phyloP scores from a whole-genome alignment of 2,888 invertebrate genomes.

The Hesperia comma region DNA sequence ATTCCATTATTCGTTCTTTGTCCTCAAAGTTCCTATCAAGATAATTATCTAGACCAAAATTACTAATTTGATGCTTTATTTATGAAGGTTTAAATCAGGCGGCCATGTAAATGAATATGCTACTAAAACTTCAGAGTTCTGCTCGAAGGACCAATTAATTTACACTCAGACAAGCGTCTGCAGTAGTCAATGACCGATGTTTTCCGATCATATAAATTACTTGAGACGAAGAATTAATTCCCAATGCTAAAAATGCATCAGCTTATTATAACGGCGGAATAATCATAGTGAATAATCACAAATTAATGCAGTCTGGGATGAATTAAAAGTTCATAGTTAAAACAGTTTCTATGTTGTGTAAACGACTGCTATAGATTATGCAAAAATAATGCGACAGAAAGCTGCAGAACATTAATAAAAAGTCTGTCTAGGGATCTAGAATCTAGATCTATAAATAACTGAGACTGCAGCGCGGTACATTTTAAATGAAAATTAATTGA shows the following conservation, averaged over 20 bases:
- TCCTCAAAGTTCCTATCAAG: too few relatives aligned
- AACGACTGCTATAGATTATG: constrained; percentile 25
- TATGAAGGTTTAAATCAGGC: too few relatives aligned
- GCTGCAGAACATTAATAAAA: constrained; percentile 31
- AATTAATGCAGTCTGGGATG: constrained; percentile 19
- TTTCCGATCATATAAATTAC: background rate
- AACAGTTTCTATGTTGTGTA: constrained; percentile 33
- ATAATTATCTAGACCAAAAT: too few relatives aligned
- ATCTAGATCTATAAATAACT: constrained; percentile 34
- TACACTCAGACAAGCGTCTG: background rate
- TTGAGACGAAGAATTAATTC: background rate
- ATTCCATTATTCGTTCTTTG: too few relatives aligned
- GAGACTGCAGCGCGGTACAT: constrained; percentile 37
- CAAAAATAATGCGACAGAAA: constrained; percentile 33
- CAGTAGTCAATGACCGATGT: background rate
- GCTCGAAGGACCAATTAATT: background rate
- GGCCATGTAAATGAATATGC: too few relatives aligned
- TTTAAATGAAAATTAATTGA: constrained; percentile 41
- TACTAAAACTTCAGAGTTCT: too few relatives aligned
- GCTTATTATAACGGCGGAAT: background rate
- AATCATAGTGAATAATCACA: constrained; percentile 2
- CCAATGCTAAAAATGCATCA: constrained; percentile 22
- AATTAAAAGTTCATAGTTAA: constrained; percentile 24
- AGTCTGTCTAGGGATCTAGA: constrained; percentile 29
- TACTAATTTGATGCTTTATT: too few relatives aligned